Conservation (phyloP, 2,888 invertebrate genomes). For the Sphinx pinastri region DNA sequence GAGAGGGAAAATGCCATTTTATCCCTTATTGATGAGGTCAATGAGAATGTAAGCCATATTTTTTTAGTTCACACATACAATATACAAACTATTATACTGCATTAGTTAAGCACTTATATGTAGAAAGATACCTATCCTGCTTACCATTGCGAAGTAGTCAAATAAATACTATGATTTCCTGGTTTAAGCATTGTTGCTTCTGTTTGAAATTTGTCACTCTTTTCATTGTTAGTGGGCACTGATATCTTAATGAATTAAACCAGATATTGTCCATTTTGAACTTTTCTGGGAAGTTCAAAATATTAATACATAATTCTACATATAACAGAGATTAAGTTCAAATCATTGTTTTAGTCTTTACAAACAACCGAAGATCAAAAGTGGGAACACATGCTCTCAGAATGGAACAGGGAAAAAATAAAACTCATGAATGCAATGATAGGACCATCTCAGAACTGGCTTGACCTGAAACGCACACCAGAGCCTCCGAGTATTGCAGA, state of each 20-base stretch:
- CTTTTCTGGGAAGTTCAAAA: too few relatives aligned
- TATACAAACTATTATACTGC: neutral
- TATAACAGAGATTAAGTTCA: conserved; percentile 9
- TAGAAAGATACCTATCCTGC: too few relatives aligned
- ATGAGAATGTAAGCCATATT: conserved; percentile 87
- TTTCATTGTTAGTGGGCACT: too few relatives aligned
- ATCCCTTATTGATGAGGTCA: conserved; percentile 94
- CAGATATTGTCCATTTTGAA: too few relatives aligned
- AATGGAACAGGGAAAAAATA: conserved; percentile 96
- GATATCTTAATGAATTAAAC: too few relatives aligned
- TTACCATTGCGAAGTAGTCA: too few relatives aligned
- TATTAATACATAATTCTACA: too few relatives aligned
- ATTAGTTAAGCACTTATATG: too few relatives aligned
- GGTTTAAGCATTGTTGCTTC: too few relatives aligned
- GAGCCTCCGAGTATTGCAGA: conserved; percentile 86
- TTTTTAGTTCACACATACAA: neutral
- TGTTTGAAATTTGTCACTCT: too few relatives aligned
- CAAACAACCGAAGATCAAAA: conserved; percentile 86
- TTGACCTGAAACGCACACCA: conserved; percentile 88
- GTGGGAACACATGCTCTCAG: conserved; percentile 92
- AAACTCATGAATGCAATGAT: conserved; percentile 95
- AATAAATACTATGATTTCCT: too few relatives aligned
- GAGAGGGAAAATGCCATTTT: conserved; percentile 97
- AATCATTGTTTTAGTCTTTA: conserved; percentile 78
- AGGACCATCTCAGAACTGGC: conserved; percentile 92